A percentile compares a stretch with the other conserved stretches of the same genome.
These are phyloP conservation scores for Pontoporia blainvillei DNA, from an alignment of 2,113 vertebrate genomes.

Conservation along the genomic window DNA sequence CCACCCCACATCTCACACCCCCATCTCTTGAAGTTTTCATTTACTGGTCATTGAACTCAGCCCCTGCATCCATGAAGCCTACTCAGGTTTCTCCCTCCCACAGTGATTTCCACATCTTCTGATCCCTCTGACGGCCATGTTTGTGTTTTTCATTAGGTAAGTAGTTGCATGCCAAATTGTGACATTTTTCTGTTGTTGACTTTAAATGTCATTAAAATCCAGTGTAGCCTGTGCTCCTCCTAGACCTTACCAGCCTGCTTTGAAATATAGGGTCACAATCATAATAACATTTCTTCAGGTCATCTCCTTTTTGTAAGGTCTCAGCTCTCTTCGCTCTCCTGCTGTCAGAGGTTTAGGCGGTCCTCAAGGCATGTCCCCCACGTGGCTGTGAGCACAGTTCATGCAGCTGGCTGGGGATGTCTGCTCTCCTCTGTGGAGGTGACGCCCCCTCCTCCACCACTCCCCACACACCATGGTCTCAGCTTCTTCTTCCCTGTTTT, in stretches of 20 bases:
- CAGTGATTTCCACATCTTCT: neutral
- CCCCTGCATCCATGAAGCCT: neutral
- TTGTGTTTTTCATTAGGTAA: neutral
- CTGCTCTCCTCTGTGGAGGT: neutral
- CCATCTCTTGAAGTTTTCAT: neutral
- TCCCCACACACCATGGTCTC: neutral
- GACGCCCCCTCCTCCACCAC: too few species aligned
- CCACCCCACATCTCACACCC: neutral
- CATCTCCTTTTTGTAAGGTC: neutral
- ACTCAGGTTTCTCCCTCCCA: neutral
- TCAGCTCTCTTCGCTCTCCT: neutral
- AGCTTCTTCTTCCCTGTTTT: neutral
- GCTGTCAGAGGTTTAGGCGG: too few species aligned
- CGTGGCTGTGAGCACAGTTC: neutral
- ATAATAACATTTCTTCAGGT: neutral
- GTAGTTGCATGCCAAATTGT: neutral
- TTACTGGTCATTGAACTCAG: neutral
- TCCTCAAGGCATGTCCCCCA: neutral
- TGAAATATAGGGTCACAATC: neutral
- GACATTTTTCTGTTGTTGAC: neutral
- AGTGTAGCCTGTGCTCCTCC: neutral
- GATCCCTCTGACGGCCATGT: neutral
- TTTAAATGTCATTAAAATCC: neutral
- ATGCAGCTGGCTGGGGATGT: neutral
- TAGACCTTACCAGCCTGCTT: neutral